These are phyloP conservation scores for Brachymystax lenok DNA, from an alignment of 2,797 vertebrate genomes.

Conservation along the genomic window DNA sequence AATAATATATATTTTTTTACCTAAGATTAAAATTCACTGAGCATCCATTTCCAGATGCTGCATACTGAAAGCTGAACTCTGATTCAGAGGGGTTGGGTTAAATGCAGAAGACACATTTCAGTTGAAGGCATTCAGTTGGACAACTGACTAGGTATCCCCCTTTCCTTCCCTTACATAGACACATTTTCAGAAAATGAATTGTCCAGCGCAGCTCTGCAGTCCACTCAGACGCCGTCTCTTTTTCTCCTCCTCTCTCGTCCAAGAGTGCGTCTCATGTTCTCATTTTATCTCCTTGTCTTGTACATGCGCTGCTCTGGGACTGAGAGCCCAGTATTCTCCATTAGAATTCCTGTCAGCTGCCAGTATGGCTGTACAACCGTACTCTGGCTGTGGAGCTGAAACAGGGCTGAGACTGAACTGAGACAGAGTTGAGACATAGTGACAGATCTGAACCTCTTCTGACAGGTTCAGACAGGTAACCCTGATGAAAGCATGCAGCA, in stretches of 20 bases:
- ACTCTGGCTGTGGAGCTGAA: neutral
- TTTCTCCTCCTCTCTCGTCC: neutral
- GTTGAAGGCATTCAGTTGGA: too few species aligned
- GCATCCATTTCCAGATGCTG: too few species aligned
- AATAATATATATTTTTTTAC: too few species aligned
- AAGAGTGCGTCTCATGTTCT: neutral
- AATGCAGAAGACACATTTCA: too few species aligned
- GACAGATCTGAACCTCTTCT: neutral
- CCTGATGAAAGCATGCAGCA: too few species aligned
- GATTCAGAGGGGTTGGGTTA: too few species aligned
- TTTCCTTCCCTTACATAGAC: too few species aligned
- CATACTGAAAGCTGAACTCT: too few species aligned
- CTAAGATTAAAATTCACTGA: too few species aligned
- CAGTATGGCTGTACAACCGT: neutral
- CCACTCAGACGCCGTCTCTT: neutral
- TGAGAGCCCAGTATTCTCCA: neutral
- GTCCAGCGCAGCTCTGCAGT: neutral
- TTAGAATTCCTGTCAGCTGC: neutral
- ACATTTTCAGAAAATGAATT: neutral
- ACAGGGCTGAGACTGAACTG: neutral
- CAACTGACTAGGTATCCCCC: too few species aligned
- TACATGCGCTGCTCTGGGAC: neutral
- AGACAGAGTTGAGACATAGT: neutral
- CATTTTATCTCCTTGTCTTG: conserved; percentile 1
- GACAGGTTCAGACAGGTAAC: too few species aligned